A percentile compares a stretch with the other conserved stretches of the same genome.
Evolutionary conservation across 2,888 invertebrate genomes (phyloP).

Genomic region (Parelbella ahira): DNA sequence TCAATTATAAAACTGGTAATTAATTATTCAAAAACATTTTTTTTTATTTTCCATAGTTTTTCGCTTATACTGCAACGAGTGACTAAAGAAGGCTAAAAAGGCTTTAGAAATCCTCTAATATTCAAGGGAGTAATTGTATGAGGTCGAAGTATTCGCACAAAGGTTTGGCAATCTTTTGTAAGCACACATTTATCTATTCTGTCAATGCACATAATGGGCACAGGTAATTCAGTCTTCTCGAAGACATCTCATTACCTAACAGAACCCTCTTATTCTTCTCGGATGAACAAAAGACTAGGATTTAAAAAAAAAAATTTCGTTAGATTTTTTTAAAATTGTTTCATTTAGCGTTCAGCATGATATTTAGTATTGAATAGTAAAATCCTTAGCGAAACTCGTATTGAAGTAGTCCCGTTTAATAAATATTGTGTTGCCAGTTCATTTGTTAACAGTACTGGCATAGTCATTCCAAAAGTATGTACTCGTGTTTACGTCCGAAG

Average conservation of each 20-base stretch:
- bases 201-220: constrained; percentile 9
- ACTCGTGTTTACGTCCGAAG: too few relatives aligned
- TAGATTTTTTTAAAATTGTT: too few relatives aligned
- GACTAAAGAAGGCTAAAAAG: constrained; percentile 1
- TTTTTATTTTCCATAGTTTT: not conserved
- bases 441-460: too few relatives aligned
- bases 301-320: too few relatives aligned
- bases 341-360: too few relatives aligned
- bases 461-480: too few relatives aligned
- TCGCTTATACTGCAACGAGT: not conserved
- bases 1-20: too few relatives aligned
- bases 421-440: too few relatives aligned
- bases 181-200: constrained; percentile 13
- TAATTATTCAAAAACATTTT: too few relatives aligned
- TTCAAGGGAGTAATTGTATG: constrained; percentile 19
- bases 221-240: constrained; percentile 15
- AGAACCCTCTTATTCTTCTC: not conserved
- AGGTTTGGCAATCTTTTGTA: constrained; percentile 16
- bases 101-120: constrained; percentile 9
- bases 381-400: too few relatives aligned
- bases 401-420: too few relatives aligned
- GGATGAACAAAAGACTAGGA: not conserved
- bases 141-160: constrained; percentile 11
- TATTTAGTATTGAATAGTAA: too few relatives aligned
- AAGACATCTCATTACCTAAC: constrained; percentile 3